These are phyloP conservation scores for Anticlea derivata DNA, from an alignment of 2,888 invertebrate species.

Conservation along the genomic window DNA sequence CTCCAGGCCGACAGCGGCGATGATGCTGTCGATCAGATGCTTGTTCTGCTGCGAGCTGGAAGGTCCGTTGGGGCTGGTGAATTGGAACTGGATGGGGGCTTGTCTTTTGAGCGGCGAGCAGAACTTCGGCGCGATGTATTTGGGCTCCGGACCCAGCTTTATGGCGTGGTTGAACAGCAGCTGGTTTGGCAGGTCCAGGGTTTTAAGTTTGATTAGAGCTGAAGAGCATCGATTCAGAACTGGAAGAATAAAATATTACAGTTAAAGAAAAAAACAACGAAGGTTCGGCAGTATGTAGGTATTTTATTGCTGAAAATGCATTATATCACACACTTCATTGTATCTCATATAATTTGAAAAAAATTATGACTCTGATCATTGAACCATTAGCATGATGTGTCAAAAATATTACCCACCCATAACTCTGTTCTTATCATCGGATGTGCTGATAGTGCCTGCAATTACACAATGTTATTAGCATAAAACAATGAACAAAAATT, in stretches of 20 bases:
- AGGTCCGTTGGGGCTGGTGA: conserved; percentile 53
- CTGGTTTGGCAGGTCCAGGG: conserved; percentile 62
- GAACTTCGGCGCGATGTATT: conserved; percentile 57
- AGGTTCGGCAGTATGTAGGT: not conserved
- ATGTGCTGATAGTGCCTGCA: conserved; percentile 57
- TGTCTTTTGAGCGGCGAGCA: conserved; percentile 76
- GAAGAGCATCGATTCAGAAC: conserved; percentile 70
- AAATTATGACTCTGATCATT: not conserved
- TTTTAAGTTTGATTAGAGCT: conserved; percentile 60
- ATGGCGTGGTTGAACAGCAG: conserved; percentile 59
- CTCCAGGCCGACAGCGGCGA: conserved; percentile 61
- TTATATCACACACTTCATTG: no score
- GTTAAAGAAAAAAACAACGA: conserved; percentile 29
- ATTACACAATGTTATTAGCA: conserved; percentile 32
- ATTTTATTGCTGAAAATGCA: not conserved
- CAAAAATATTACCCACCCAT: conserved; percentile 59
- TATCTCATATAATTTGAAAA: no score
- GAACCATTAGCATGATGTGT: not conserved
- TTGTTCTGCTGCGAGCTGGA: conserved; percentile 61
- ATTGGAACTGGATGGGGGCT: conserved; percentile 61
- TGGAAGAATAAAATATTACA: conserved; percentile 62
- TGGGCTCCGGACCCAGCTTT: conserved; percentile 45
- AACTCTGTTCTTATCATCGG: conserved; percentile 56
- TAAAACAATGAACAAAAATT: not conserved
- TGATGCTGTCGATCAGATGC: conserved; percentile 67